Evolutionary conservation across 2,797 vertebrate genomes (phyloP).

Genomic region (Gallinago solitaria): DNA sequence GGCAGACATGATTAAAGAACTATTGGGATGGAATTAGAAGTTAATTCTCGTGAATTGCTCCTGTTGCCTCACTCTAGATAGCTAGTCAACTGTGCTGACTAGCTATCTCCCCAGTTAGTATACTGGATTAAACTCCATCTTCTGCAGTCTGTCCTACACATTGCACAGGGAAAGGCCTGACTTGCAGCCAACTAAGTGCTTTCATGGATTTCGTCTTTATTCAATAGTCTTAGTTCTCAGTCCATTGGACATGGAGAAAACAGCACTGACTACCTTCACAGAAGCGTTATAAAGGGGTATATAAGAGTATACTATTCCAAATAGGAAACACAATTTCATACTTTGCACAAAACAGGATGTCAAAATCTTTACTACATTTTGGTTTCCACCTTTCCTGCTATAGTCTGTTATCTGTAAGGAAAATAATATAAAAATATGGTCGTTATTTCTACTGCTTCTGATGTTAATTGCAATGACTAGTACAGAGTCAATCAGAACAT

Average conservation of each 20-base stretch:
- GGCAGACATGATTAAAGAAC: neutral
- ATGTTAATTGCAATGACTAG: neutral
- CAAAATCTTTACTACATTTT: neutral
- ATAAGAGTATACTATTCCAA: neutral
- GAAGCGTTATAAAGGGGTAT: neutral
- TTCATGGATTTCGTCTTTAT: neutral
- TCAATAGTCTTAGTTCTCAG: neutral
- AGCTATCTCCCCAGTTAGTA: neutral
- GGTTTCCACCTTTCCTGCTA: neutral
- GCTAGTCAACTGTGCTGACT: neutral
- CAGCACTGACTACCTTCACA: neutral
- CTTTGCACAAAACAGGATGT: neutral
- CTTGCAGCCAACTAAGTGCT: neutral
- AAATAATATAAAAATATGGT: neutral
- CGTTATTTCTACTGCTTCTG: neutral
- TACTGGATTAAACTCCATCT: neutral
- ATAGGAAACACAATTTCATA: neutral
- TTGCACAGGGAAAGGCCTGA: neutral
- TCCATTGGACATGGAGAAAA: fast-evolving
- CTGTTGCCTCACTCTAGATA: neutral
- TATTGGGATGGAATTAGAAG: neutral
- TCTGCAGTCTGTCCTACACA: neutral
- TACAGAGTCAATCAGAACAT: neutral
- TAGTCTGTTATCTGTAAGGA: neutral
- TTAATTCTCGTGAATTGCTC: neutral